phyloP scores from a whole-genome alignment of 23 tunicate genomes.

The Corella eumyota region DNA sequence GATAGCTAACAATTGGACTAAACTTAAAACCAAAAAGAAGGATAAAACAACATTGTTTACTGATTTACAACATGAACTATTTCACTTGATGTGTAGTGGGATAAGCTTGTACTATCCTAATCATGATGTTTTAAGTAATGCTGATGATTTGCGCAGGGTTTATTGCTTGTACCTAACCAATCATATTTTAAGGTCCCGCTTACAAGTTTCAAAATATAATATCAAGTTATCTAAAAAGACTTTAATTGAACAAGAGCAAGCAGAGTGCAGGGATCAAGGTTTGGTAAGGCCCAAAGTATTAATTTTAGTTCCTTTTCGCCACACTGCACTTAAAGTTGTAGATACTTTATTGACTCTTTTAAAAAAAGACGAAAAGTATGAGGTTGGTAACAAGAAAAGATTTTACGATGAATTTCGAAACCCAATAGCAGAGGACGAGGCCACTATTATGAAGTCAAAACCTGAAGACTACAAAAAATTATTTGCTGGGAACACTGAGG shows the following conservation, averaged over 20 bases:
- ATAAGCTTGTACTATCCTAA: too few relatives aligned
- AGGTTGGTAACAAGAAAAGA: slow-evolving; percentile 57
- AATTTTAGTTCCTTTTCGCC: slow-evolving; percentile 57
- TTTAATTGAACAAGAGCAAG: slow-evolving; percentile 26
- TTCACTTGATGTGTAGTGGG: too few relatives aligned
- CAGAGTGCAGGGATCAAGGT: slow-evolving; percentile 58
- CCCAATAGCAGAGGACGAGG: neutral
- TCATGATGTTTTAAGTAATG: too few relatives aligned
- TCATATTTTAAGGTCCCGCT: slow-evolving; percentile 29
- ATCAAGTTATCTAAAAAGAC: slow-evolving; percentile 28
- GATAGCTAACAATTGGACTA: too few relatives aligned
- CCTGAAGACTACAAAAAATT: slow-evolving; percentile 60
- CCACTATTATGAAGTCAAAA: slow-evolving; percentile 12
- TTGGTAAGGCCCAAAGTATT: slow-evolving; percentile 68
- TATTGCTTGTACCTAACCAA: slow-evolving; percentile 49
- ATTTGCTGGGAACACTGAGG: slow-evolving; percentile 83
- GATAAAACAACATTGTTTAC: too few relatives aligned
- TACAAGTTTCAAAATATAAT: slow-evolving; percentile 30
- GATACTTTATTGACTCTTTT: slow-evolving; percentile 33
- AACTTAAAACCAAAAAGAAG: too few relatives aligned
- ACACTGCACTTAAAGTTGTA: slow-evolving; percentile 36
- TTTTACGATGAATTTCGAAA: slow-evolving; percentile 55
- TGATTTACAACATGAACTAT: too few relatives aligned
- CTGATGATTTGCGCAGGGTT: too few relatives aligned
- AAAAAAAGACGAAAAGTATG: slow-evolving; percentile 31